Evolutionary conservation across 2,797 vertebrate genomes (phyloP).

Genomic region (Bryconaethiops microstoma): DNA sequence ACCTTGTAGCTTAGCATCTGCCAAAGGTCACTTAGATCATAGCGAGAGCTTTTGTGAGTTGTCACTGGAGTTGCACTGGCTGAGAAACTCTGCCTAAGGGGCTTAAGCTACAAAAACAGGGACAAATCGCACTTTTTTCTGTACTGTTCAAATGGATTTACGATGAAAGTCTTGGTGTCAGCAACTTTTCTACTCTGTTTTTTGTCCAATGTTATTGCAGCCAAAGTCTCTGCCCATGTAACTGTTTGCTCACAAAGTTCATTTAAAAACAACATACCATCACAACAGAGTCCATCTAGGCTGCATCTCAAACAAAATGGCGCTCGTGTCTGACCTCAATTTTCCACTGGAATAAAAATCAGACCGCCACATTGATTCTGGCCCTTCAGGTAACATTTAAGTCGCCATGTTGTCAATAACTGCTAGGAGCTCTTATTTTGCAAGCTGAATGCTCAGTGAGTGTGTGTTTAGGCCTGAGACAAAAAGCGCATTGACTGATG

Average conservation of each 20-base stretch:
- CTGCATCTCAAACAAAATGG: constrained; percentile 10
- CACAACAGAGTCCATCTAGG: neutral
- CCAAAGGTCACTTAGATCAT: constrained; percentile 28
- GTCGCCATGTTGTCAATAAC: constrained; percentile 46
- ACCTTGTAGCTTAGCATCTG: constrained; percentile 32
- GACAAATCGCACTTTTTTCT: neutral
- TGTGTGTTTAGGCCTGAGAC: constrained; percentile 42
- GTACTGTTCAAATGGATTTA: neutral
- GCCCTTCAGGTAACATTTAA: constrained; percentile 55
- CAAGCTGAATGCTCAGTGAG: constrained; percentile 40
- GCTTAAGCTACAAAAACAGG: neutral
- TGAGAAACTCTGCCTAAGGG: constrained; percentile 28
- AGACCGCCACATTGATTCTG: constrained; percentile 45
- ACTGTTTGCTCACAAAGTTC: neutral
- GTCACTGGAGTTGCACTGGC: constrained; percentile 17
- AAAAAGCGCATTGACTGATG: constrained; percentile 53
- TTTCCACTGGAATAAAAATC: constrained; percentile 37
- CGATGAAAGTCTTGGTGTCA: too few relatives aligned
- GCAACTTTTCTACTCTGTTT: neutral
- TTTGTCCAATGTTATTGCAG: neutral
- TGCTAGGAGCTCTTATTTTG: constrained; percentile 44
- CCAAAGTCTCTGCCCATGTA: neutral
- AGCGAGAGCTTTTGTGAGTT: constrained; percentile 28
- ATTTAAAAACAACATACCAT: neutral
- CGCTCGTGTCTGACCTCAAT: constrained; percentile 6